Base-by-base conservation (phyloP, 2,797 vertebrate genomes). In the Phataginus tricuspis region DNA sequence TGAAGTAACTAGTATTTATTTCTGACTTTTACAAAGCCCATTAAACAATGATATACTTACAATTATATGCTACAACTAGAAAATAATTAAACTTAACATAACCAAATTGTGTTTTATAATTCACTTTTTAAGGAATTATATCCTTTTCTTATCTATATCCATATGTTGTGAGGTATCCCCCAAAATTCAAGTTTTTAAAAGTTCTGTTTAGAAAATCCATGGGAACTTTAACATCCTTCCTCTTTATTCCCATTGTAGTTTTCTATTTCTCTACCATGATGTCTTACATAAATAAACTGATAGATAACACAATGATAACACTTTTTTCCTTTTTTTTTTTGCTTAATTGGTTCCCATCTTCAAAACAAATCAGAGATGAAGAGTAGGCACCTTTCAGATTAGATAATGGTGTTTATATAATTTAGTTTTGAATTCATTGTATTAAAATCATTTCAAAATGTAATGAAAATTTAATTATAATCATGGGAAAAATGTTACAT, bases 391-490 rank as follows among this genome's bases (percentile, higher is more conserved):
- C 4, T 1, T 34, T 59, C 72, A 45, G 1, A 53, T 72, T 4
- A 49, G 57, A 69, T 57, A n/a, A 75, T 68, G 13, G 61, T 42
- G 51, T 63, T 94, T 84, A 82, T 45, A 66, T 3, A 90, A 14
- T 39, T 86, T 15, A 80, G 18, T 31, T 89, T 84, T 95, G 27
- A 6, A 31, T 4, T 63, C 29, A 90, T 31, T 37, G 92, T 77
- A 85, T 71, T 13, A 25, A 2, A 90, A 96, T 86, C 0, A 29
- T 86, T 86, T 80, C 7, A 87, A 97, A 96, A 94, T 96, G 91
- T 96, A 96, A 79, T 91, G 34, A 80, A 97, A 84, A 25, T 13
- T 14, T 94, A 96, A 89, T 95, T 27, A 55, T 75, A 93, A 49
- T 78, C 21, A 61, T 89, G 42, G 42, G 34, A 77, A 75, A 90